Evolutionary conservation across 2,797 vertebrate species (phyloP).

Genomic region (Periophthalmus magnuspinnatus): DNA sequence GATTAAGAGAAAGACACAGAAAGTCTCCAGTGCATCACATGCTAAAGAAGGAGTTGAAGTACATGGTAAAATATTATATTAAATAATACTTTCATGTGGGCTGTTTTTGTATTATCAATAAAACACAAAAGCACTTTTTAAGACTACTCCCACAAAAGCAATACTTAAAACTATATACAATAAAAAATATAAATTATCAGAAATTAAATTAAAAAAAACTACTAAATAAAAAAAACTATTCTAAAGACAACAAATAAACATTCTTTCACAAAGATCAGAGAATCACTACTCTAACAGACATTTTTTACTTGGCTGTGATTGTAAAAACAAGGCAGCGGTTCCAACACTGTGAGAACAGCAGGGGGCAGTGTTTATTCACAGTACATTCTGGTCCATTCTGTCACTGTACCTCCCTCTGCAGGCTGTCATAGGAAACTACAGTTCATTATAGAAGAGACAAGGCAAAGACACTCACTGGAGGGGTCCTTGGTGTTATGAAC

Average conservation of each 20-base stretch:
- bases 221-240: too few relatives aligned
- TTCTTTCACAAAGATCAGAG: too few relatives aligned
- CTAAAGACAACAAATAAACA: too few relatives aligned
- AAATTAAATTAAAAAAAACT: too few relatives aligned
- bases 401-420: conserved; percentile 35
- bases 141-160: too few relatives aligned
- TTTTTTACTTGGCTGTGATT: not conserved
- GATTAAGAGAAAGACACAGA: not conserved
- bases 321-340: not conserved
- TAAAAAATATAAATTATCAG: too few relatives aligned
- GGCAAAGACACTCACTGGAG: conserved; percentile 71
- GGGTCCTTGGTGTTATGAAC: conserved; percentile 79
- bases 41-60: not conserved
- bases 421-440: conserved; percentile 36
- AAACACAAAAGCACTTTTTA: too few relatives aligned
- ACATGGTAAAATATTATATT: not conserved
- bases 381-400: not conserved
- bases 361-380: conserved; percentile 61
- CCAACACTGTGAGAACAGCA: conserved; percentile 31
- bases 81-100: too few relatives aligned
- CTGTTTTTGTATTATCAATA: too few relatives aligned
- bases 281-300: not conserved
- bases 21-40: not conserved
- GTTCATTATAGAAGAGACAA: conserved; percentile 25
- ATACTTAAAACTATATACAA: too few relatives aligned